phyloP scores from a whole-genome alignment of 2,888 invertebrate genomes.

The Caenorhabditis angaria region DNA sequence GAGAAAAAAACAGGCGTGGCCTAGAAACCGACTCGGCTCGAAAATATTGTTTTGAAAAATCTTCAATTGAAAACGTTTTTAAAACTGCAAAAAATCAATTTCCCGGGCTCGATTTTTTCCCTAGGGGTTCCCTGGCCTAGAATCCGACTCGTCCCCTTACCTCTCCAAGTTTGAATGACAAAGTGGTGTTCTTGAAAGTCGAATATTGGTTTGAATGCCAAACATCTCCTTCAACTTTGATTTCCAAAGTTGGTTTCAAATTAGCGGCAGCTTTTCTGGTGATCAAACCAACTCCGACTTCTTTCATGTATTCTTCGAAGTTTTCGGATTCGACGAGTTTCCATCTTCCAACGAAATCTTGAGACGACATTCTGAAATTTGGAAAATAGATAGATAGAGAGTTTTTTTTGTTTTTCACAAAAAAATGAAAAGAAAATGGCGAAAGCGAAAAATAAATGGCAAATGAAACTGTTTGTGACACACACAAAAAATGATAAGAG shows the following conservation, averaged over 20 bases:
- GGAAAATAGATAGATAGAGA: background rate
- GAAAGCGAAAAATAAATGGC: constrained; percentile 6
- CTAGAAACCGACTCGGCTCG: background rate
- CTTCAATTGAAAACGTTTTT: background rate
- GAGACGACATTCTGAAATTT: constrained; percentile 11
- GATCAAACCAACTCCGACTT: constrained; percentile 58
- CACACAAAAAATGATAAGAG: constrained; percentile 5
- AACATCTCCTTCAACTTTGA: constrained; percentile 54
- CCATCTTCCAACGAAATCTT: constrained; percentile 54
- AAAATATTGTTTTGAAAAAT: background rate
- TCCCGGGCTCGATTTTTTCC: too few species aligned
- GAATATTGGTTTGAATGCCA: constrained; percentile 53
- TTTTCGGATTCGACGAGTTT: constrained; percentile 53
- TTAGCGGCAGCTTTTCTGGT: constrained; percentile 61
- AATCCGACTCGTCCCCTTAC: constrained; percentile 14
- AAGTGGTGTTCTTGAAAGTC: constrained; percentile 60
- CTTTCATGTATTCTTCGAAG: constrained; percentile 65
- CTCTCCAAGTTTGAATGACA: constrained; percentile 50
- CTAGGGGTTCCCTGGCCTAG: too few species aligned
- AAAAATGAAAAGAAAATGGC: constrained; percentile 17
- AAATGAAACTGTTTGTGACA: constrained; percentile 5
- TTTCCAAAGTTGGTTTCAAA: constrained; percentile 58
- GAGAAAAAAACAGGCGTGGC: constrained; percentile 6
- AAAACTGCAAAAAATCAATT: too few species aligned
- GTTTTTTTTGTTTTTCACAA: background rate